Percentiles rank a stretch among this genome's conserved stretches.
These are phyloP conservation scores for Orthonychiurus folsomi DNA, from an alignment of 2,888 invertebrate species.

Conservation along the genomic window DNA sequence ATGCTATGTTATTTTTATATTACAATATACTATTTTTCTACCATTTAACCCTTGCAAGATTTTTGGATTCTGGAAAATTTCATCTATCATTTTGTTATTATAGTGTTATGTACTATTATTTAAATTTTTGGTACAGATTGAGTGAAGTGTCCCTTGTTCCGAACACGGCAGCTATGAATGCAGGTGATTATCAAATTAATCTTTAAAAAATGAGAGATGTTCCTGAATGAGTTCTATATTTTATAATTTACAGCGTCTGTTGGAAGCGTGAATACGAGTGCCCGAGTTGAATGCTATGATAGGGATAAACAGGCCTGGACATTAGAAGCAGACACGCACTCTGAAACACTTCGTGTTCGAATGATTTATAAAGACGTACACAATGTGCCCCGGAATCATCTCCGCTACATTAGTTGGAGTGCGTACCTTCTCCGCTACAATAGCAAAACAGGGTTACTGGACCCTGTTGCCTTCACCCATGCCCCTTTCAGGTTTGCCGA, in stretches of 20 bases:
- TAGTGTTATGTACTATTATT: no score
- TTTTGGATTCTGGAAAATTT: no score
- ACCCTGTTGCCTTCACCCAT: conserved; percentile 59
- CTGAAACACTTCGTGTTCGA: conserved; percentile 62
- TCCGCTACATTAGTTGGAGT: conserved; percentile 61
- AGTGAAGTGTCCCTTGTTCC: conserved; percentile 50
- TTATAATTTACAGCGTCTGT: no score
- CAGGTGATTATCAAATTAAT: no score
- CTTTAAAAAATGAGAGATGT: no score
- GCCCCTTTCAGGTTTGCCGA: no score
- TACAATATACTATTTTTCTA: no score
- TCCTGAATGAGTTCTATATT: no score
- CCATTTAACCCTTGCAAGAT: no score
- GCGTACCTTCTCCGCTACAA: conserved; percentile 56
- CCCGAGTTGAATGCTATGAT: conserved; percentile 60
- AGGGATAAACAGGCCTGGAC: conserved; percentile 72
- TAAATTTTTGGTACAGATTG: no score
- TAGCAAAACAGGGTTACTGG: conserved; percentile 53
- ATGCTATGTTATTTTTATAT: no score
- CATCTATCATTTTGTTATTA: no score
- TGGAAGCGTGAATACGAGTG: conserved; percentile 37
- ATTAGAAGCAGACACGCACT: conserved; percentile 65
- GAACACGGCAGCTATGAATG: conserved; percentile 26
- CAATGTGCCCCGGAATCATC: conserved; percentile 68
- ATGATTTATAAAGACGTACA: conserved; percentile 66